These are phyloP conservation scores for Mamestra brassicae DNA, from an alignment of 2,888 invertebrate species.

Conservation along the genomic window DNA sequence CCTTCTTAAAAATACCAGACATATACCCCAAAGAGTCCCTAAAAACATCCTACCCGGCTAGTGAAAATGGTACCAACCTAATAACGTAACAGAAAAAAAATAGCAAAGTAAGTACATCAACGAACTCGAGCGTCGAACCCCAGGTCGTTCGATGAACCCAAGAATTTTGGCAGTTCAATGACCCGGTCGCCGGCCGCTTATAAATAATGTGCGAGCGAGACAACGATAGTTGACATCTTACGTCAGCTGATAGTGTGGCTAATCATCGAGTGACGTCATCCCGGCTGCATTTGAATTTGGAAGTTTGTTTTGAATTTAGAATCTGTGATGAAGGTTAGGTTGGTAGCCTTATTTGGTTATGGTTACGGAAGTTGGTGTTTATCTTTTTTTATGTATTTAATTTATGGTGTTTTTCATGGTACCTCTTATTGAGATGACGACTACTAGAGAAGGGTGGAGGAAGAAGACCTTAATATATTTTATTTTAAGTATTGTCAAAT, in stretches of 20 bases:
- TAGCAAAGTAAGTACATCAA: conserved; percentile 42
- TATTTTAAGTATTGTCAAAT: too few relatives aligned
- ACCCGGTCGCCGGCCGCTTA: conserved; percentile 80
- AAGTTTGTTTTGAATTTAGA: conserved; percentile 48
- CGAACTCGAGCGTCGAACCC: conserved; percentile 48
- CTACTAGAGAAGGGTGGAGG: too few relatives aligned
- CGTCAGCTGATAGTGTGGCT: conserved; percentile 62
- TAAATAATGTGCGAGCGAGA: conserved; percentile 74
- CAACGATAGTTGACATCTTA: conserved; percentile 47
- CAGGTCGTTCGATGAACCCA: conserved; percentile 85
- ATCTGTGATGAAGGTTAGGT: conserved; percentile 24
- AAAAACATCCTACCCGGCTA: conserved; percentile 13
- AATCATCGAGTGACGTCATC: conserved; percentile 60
- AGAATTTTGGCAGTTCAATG: conserved; percentile 84
- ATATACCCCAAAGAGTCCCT: neutral
- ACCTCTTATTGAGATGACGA: too few relatives aligned
- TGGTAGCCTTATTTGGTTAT: conserved; percentile 5
- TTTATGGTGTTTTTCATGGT: neutral
- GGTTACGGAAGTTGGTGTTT: conserved; percentile 18
- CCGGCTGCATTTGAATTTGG: conserved; percentile 49
- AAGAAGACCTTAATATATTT: too few relatives aligned
- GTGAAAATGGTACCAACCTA: conserved; percentile 41
- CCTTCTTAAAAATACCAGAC: neutral
- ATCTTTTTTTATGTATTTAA: neutral
- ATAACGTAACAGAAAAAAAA: conserved; percentile 54